Evolutionary conservation across 2,113 vertebrate genomes (phyloP).

Genomic region (Platysternon megacephalum): DNA sequence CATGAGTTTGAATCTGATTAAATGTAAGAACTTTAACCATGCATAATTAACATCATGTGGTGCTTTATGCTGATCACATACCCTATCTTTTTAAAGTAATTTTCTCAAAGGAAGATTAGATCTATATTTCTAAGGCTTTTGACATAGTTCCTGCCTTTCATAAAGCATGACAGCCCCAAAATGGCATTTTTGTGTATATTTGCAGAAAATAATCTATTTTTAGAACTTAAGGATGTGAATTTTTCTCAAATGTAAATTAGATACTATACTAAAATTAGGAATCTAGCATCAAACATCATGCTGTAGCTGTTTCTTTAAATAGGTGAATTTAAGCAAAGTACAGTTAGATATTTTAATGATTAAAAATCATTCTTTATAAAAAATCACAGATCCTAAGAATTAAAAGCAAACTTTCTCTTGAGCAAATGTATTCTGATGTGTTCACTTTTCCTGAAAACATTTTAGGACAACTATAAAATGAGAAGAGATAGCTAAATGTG

Average conservation of each 20-base stretch:
- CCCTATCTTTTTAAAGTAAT: conserved; percentile 15
- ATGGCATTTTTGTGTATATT: not conserved
- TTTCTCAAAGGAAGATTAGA: conserved; percentile 38
- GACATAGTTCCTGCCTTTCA: not conserved
- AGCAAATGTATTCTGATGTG: not conserved
- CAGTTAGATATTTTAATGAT: not conserved
- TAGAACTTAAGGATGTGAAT: not conserved
- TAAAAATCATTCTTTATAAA: not conserved
- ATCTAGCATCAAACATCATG: not conserved
- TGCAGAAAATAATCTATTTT: not conserved
- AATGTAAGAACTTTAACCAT: conserved; percentile 19
- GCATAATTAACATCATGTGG: not conserved
- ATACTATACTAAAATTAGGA: conserved; percentile 3
- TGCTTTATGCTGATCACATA: not conserved
- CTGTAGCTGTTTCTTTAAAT: not conserved
- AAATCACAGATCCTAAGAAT: conserved; percentile 5
- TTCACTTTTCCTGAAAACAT: conserved; percentile 20
- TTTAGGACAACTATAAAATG: conserved; percentile 36
- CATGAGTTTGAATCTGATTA: conserved; percentile 30
- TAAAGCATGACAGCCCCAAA: not conserved
- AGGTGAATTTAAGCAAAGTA: not conserved
- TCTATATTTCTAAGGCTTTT: not conserved
- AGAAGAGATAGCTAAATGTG: conserved; percentile 48
- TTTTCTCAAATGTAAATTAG: not conserved
- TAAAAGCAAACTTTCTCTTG: conserved; percentile 5